Evolutionary conservation across 92 coral and sea anemone genomes (phyloP).

Genomic region (Desmophyllum pertusum): DNA sequence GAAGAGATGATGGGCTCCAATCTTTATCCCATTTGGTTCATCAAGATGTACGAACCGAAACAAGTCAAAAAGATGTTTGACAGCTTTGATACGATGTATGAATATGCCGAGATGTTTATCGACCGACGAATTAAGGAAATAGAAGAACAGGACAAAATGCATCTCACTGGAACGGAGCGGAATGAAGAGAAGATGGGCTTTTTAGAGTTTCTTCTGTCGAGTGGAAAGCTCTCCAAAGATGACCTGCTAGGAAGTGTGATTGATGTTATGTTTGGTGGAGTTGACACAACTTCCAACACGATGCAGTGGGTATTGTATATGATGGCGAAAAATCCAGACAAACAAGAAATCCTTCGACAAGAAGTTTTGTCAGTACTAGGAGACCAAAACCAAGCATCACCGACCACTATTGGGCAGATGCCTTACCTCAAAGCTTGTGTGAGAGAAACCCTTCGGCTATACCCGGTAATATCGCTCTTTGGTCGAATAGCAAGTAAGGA

Average conservation of each 20-base stretch:
- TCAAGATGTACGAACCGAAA: conserved; percentile 56
- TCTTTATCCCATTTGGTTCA: conserved; percentile 50
- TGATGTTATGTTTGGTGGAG: conserved; percentile 73
- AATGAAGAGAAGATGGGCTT: conserved; percentile 42
- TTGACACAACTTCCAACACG: conserved; percentile 75
- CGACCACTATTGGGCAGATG: conserved; percentile 49
- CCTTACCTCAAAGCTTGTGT: conserved; percentile 75
- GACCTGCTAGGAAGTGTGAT: conserved; percentile 67
- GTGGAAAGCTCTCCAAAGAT: conserved; percentile 56
- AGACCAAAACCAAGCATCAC: conserved; percentile 24
- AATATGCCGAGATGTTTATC: conserved; percentile 54
- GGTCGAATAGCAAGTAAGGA: conserved; percentile 46
- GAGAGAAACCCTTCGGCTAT: conserved; percentile 72
- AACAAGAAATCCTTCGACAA: conserved; percentile 60
- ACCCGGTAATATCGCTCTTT: conserved; percentile 48
- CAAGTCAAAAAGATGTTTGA: conserved; percentile 36
- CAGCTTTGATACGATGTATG: conserved; percentile 59
- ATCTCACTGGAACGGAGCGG: background rate
- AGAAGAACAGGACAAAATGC: conserved; percentile 24
- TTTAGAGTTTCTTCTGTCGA: conserved; percentile 56
- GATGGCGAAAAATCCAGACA: conserved; percentile 70
- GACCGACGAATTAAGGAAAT: conserved; percentile 40
- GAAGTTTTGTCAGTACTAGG: conserved; percentile 57
- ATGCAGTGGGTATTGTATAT: conserved; percentile 75
- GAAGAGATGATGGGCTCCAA: background rate